These are phyloP conservation scores for Muricea muricata DNA, from an alignment of 92 coral and sea anemone species.

Conservation along the genomic window DNA sequence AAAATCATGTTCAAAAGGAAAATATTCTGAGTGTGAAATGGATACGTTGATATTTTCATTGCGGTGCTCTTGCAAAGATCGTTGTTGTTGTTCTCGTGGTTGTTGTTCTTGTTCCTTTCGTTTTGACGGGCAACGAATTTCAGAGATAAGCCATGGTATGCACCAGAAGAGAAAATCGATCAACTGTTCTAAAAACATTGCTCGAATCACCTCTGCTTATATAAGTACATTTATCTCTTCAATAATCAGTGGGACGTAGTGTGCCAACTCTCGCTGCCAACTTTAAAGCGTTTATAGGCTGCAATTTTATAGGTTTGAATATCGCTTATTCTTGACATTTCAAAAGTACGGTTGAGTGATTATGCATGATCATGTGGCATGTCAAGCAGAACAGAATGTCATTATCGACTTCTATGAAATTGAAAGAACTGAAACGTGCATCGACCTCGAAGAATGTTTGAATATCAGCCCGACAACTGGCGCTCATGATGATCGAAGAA, in stretches of 20 bases:
- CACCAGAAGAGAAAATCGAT: background rate
- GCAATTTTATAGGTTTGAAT: too few species aligned
- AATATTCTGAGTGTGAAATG: background rate
- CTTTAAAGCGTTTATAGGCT: too few species aligned
- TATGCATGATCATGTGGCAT: too few species aligned
- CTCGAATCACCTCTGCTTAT: too few species aligned
- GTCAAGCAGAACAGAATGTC: too few species aligned
- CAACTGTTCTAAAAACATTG: background rate
- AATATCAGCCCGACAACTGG: background rate
- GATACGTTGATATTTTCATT: background rate
- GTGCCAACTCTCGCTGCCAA: too few species aligned
- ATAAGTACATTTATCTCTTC: too few species aligned
- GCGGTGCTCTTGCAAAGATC: background rate
- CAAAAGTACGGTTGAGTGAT: too few species aligned
- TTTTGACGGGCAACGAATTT: background rate
- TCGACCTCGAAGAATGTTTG: conserved; percentile 24
- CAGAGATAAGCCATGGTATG: background rate
- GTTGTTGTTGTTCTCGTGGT: background rate
- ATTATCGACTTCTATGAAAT: background rate
- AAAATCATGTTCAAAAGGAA: background rate
- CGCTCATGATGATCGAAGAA: conserved; percentile 2
- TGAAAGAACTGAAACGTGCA: conserved; percentile 1
- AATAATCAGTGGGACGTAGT: too few species aligned
- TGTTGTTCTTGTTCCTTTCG: background rate
- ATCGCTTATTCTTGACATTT: too few species aligned